Evolutionary conservation across 1,140 invertebrate genomes (phyloP).

Genomic region (Aphelenchoides fujianensis): DNA sequence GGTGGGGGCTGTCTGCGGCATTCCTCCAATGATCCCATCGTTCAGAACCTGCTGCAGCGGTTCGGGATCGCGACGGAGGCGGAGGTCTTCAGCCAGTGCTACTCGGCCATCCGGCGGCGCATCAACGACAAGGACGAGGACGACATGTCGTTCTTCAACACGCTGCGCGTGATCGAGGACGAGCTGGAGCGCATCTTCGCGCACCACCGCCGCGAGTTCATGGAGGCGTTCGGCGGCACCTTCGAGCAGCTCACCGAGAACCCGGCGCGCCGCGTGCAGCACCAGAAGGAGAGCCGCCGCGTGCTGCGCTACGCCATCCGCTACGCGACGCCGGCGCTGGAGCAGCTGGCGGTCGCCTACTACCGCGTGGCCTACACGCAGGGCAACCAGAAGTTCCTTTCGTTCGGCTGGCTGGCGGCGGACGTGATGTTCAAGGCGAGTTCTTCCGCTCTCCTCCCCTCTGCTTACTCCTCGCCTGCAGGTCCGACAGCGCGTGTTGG

Average conservation of each 20-base stretch:
- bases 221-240: slow-evolving; percentile 19
- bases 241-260: slow-evolving; percentile 14
- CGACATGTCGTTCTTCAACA: slow-evolving; percentile 50
- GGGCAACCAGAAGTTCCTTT: slow-evolving; percentile 32
- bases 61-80: slow-evolving; percentile 53
- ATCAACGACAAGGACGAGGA: slow-evolving; percentile 35
- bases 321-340: slow-evolving; percentile 33
- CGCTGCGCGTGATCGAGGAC: slow-evolving; percentile 39
- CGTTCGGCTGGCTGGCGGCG: slow-evolving; percentile 42
- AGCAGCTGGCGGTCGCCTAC: slow-evolving; percentile 37
- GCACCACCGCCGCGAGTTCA: slow-evolving; percentile 25
- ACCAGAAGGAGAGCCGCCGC: neutral
- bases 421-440: slow-evolving; percentile 35
- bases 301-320: slow-evolving; percentile 1
- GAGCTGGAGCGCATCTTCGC: slow-evolving; percentile 27
- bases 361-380: slow-evolving; percentile 30
- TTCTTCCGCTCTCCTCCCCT: no score
- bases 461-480: slow-evolving; percentile 24
- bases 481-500: neutral
- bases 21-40: no score
- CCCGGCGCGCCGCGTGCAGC: neutral
- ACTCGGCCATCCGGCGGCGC: slow-evolving; percentile 30
- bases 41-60: slow-evolving; percentile 42
- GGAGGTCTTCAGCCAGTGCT: slow-evolving; percentile 44
- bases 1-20: neutral